Percentiles rank a stretch among this genome's conserved stretches.
Conservation (phyloP, 2,888 invertebrate genomes). For the Microchrysa polita region DNA sequence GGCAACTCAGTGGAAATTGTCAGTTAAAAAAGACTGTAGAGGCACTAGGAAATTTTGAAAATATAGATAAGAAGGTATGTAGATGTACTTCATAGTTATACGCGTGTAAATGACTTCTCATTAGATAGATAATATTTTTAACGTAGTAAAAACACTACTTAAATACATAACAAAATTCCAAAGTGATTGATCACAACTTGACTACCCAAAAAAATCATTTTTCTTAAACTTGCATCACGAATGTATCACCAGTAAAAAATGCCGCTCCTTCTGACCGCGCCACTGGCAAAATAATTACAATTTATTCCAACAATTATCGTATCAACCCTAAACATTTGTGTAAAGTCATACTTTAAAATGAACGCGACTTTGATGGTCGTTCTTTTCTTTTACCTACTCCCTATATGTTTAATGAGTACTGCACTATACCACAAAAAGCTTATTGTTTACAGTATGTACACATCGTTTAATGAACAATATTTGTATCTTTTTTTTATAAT, state of each 20-base stretch:
- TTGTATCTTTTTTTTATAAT: background rate
- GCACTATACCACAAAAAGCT: background rate
- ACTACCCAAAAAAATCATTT: slow-evolving; percentile 12
- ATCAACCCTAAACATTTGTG: slow-evolving; percentile 35
- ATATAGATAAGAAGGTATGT: no score
- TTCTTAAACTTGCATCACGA: background rate
- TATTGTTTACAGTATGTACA: background rate
- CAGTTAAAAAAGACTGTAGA: no score
- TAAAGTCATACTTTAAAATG: slow-evolving; percentile 40
- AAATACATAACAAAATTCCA: no score
- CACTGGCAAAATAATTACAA: slow-evolving; percentile 38
- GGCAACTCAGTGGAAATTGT: no score
- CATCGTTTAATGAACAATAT: background rate
- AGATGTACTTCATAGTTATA: no score
- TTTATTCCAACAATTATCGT: slow-evolving; percentile 41
- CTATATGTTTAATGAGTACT: background rate
- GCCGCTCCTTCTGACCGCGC: no score
- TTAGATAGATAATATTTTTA: no score
- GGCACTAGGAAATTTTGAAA: no score
- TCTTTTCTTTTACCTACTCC: no score
- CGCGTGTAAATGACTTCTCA: no score
- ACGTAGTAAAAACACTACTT: no score
- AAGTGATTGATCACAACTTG: background rate
- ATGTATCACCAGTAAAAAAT: slow-evolving; percentile 4
- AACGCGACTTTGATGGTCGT: background rate